Percentiles rank a stretch among this genome's conserved stretches.
Conservation (phyloP, 2,113 vertebrate species). For the Anguilla japonica region DNA sequence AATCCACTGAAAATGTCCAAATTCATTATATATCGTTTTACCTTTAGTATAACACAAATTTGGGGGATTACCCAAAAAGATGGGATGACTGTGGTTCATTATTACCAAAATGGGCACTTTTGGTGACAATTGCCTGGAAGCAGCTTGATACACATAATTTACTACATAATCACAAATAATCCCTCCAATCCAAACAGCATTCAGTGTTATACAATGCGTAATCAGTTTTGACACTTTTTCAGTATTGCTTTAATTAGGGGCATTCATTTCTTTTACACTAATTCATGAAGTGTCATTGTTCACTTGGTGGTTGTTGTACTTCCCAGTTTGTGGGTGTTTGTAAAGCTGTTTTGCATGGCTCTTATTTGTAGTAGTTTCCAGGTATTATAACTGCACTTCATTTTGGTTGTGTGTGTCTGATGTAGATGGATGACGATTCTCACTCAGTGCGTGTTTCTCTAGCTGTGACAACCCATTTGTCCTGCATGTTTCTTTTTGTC, state of each 20-base stretch:
- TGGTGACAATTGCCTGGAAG: too few species aligned
- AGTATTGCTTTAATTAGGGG: background rate
- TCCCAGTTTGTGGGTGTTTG: background rate
- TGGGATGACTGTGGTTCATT: too few species aligned
- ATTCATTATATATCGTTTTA: background rate
- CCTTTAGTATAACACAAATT: background rate
- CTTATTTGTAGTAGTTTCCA: background rate
- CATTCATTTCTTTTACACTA: background rate
- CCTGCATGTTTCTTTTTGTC: background rate
- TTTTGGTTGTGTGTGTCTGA: background rate
- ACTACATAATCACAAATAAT: background rate
- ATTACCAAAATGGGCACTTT: too few species aligned
- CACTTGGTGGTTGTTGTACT: background rate
- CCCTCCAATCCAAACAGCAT: background rate
- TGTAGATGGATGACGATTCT: background rate
- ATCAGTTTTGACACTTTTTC: background rate
- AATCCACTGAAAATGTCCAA: background rate
- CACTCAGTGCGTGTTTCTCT: background rate
- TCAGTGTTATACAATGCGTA: background rate
- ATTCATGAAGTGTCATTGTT: background rate
- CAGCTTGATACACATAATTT: too few species aligned
- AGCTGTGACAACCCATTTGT: background rate
- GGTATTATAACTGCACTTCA: background rate
- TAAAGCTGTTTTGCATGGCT: background rate
- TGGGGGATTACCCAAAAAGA: background rate